phyloP scores from a whole-genome alignment of 2,888 invertebrate species.

The Sycophila texana region DNA sequence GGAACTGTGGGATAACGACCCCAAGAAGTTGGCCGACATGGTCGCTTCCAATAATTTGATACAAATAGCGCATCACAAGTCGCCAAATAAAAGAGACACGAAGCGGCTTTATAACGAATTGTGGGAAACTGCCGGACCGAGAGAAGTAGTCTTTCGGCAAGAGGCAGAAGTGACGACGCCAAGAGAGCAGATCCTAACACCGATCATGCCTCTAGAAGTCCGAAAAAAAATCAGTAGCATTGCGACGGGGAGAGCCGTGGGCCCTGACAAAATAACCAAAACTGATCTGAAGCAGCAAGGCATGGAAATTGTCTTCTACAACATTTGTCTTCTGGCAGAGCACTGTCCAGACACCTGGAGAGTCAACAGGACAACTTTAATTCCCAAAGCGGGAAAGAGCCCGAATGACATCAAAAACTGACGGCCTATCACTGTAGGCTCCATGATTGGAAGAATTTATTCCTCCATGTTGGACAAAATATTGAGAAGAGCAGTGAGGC shows the following conservation, averaged over 20 bases:
- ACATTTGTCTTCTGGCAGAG: too few species aligned
- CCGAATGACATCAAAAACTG: conserved; percentile 61
- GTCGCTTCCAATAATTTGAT: not conserved
- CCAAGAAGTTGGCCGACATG: conserved; percentile 20
- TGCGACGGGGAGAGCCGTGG: not conserved
- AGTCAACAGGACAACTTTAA: conserved; percentile 49
- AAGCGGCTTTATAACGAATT: not conserved
- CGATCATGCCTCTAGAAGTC: not conserved
- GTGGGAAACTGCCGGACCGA: not conserved
- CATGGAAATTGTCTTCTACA: too few species aligned
- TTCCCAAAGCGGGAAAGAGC: conserved; percentile 68
- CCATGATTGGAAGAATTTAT: conserved; percentile 63
- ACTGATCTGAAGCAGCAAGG: not conserved
- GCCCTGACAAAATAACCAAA: not conserved
- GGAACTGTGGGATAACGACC: not conserved
- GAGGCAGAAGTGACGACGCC: not conserved
- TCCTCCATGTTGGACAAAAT: conserved; percentile 65
- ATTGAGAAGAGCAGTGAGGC: conserved; percentile 54
- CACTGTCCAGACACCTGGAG: too few species aligned
- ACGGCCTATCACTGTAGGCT: conserved; percentile 66
- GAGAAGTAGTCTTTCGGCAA: too few species aligned
- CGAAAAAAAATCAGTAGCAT: not conserved
- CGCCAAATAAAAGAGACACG: not conserved
- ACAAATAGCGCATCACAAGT: not conserved
- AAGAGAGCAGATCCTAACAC: not conserved